Percentiles rank a stretch among this genome's conserved stretches.
Evolutionary conservation across 2,888 invertebrate genomes (phyloP).

Genomic region (Sinodicranocentrus sp.): DNA sequence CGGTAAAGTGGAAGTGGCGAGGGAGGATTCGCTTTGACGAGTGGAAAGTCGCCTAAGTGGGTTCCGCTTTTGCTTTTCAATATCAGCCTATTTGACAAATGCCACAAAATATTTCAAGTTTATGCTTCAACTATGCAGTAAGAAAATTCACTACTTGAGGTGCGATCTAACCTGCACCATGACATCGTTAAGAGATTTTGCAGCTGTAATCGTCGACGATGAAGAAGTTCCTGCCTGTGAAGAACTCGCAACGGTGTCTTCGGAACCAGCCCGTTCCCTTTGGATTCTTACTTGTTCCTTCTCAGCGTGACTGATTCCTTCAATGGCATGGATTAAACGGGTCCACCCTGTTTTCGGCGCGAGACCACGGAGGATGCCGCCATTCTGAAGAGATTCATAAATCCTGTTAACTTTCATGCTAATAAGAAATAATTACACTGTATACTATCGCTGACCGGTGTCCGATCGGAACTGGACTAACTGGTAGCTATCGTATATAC

Average conservation of each 20-base stretch:
- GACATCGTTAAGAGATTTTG: conserved; percentile 73
- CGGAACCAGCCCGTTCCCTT: conserved; percentile 65
- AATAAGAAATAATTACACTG: too few relatives aligned
- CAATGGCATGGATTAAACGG: conserved; percentile 74
- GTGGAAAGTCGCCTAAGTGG: conserved; percentile 27
- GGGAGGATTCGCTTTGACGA: conserved; percentile 41
- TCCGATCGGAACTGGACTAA: too few relatives aligned
- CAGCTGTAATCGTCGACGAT: conserved; percentile 51
- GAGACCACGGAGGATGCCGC: conserved; percentile 74
- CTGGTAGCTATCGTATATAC: too few relatives aligned
- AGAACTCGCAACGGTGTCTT: conserved; percentile 54
- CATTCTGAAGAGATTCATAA: conserved; percentile 65
- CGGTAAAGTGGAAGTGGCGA: conserved; percentile 36
- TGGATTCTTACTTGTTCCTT: conserved; percentile 63
- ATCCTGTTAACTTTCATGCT: too few relatives aligned
- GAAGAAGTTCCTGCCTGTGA: not conserved
- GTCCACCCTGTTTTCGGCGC: conserved; percentile 75
- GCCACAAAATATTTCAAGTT: too few relatives aligned
- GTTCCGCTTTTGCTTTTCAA: conserved; percentile 17
- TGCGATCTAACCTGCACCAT: conserved; percentile 73
- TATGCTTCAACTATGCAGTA: too few relatives aligned
- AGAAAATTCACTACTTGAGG: too few relatives aligned
- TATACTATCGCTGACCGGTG: too few relatives aligned
- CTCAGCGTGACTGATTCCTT: conserved; percentile 72
- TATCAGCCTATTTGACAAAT: conserved; percentile 38